Evolutionary conservation across 2,888 invertebrate genomes (phyloP), one percentile per base, ranked within the genome.

Genomic region (Ichneumoninae sp.): DNA sequence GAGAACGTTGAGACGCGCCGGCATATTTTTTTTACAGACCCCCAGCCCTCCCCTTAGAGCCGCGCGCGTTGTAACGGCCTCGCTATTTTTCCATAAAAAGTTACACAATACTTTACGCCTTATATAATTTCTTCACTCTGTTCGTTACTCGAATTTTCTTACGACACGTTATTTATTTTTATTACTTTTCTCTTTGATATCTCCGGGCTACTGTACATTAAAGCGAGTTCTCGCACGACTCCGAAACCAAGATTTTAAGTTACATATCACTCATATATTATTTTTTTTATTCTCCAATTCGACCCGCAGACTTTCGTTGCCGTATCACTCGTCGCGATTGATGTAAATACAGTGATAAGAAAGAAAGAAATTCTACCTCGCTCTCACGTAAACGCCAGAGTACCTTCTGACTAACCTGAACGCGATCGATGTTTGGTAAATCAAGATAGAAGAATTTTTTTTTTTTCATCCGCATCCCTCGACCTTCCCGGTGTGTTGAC

Each of bases 321-420:
- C 54, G 57, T 72, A 52, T 60, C 54, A 40, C 52, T 52, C 30
- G 40, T 70, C 65, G 44, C 57, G 19, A 54, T 65, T 57, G 33
- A 81, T 78, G 78, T 79, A 66, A 75, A 81, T 81, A 79, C 65
- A 70, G 70, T 84, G 30, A 69, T 62, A 54, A 40, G 50, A 79
- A 69, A 68, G 19, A 22, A 33, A 75, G 19, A 62, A 71, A 52
- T 8, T 47, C 47, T 62, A 60, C 33, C 72, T 62, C 74, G 60
- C 60, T 33, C 26, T 62, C 62, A 33, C 60, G 72, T 74, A 74
- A 74, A 62, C 30, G 26, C 44, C 69, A 50, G 47, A 30, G 44
- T 26, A 52, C 13, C 57, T 57, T 54, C n/a, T 30, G 10, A 60
- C 3, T 62, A 33, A 62, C 30, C n/a, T 30, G 62, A 47, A 30